These are phyloP conservation scores for Rhynchomys soricoides DNA, from an alignment of 2,113 vertebrate species.

Conservation along the genomic window DNA sequence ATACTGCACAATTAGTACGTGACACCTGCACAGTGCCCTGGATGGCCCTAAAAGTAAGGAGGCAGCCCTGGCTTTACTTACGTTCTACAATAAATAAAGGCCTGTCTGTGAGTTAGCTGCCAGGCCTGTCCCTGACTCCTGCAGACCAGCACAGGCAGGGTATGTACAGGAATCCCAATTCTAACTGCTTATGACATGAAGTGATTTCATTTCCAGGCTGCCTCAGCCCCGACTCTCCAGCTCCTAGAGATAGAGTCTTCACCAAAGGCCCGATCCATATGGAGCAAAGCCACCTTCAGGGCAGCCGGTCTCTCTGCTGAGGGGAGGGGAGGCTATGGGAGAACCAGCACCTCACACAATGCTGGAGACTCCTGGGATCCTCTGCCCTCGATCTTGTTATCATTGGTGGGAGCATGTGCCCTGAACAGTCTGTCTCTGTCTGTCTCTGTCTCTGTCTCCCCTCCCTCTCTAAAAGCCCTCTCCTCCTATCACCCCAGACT, in stretches of 20 bases:
- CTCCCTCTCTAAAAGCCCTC: not conserved
- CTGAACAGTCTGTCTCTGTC: not conserved
- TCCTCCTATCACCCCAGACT: not conserved
- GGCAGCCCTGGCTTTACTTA: not conserved
- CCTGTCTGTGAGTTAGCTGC: not conserved
- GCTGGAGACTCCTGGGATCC: not conserved
- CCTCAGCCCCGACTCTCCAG: not conserved
- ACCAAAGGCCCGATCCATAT: too few relatives aligned
- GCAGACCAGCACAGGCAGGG: not conserved
- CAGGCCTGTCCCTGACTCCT: not conserved
- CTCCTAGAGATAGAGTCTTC: not conserved
- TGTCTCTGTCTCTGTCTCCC: too few relatives aligned
- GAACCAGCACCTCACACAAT: not conserved
- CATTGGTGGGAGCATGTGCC: not conserved
- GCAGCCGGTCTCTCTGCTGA: not conserved
- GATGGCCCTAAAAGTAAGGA: not conserved
- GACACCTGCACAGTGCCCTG: not conserved
- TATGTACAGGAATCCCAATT: not conserved
- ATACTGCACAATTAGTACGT: not conserved
- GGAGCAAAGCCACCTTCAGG: not conserved
- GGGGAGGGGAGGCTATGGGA: not conserved
- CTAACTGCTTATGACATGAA: not conserved
- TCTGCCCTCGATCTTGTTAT: not conserved
- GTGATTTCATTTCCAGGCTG: not conserved
- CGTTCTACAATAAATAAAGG: not conserved